A percentile compares a stretch with the other conserved stretches of the same genome.
Conservation (phyloP, 2,888 invertebrate species). For the Cosmopolites sordidus region DNA sequence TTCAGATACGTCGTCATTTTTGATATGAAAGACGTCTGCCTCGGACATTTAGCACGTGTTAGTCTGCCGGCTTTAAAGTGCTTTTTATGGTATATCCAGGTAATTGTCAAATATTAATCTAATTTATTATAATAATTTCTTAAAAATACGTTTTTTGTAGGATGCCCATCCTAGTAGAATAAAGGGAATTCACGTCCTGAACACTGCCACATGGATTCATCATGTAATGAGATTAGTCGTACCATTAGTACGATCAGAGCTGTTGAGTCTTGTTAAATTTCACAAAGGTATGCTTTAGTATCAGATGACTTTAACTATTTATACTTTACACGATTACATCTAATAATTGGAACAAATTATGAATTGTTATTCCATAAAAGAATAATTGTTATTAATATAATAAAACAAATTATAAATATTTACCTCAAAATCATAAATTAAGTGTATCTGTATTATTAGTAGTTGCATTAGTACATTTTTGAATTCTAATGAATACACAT, state of each 20-base stretch:
- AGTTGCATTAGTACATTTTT: too few species aligned
- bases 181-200: conserved; percentile 62
- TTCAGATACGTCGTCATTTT: conserved; percentile 62
- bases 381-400: too few species aligned
- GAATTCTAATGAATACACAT: too few species aligned
- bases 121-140: too few species aligned
- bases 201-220: conserved; percentile 64
- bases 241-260: conserved; percentile 60
- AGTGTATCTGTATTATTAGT: too few species aligned
- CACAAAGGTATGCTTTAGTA: conserved; percentile 46
- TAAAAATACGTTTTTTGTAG: conserved; percentile 47
- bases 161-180: conserved; percentile 64
- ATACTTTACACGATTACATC: too few species aligned
- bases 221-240: conserved; percentile 64
- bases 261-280: conserved; percentile 59
- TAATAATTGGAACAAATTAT: too few species aligned
- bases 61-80: conserved; percentile 59
- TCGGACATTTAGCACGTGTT: conserved; percentile 63
- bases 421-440: too few species aligned
- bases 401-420: too few species aligned
- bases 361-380: too few species aligned
- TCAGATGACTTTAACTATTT: too few species aligned
- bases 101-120: conserved; percentile 33
- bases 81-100: conserved; percentile 66
- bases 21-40: conserved; percentile 63